Base-by-base conservation (phyloP, 2,113 vertebrate species). In the Alexandromys fortis region DNA sequence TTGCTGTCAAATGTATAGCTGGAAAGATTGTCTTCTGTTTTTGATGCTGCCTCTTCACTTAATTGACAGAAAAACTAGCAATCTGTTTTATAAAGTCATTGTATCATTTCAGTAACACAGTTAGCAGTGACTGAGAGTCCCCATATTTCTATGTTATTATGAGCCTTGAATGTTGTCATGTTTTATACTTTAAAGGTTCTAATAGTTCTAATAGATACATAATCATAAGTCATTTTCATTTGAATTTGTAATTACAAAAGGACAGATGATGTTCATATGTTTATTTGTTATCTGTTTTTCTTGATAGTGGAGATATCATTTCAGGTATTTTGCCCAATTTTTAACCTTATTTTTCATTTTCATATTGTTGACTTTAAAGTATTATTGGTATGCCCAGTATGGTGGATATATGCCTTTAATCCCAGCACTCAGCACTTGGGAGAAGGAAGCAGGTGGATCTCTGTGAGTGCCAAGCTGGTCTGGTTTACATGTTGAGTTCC, bases 291-390 rank as follows among this genome's bases (percentile, higher is more conserved):
- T 88, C 22, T 55, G 8, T n/a, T 28, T 88, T 77, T 87, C 14
- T 92, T 90, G 70, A 82, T 76, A 81, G 75, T 17, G 33, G 28
- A 30, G 0, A 3, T 49, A 11, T 33, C 24, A 28, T 5, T 67
- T 86, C 42, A 33, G 33, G 38, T 47, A 67, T 86, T 63, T 86
- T 16, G 6, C 42, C 42, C 28, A 55, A 83, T 94, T 94, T 26
- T 95, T 83, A 38, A 73, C 67, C 86, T n/a, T 10, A 7, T 61
- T 90, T 26, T 52, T 96, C 67, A 38, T 72, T 94, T n/a, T 96
- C 65, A n/a, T 70, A 86, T 86, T 94, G 63, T 86, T 94, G n/a
- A 85, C 24, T 73, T 94, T 79, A 77, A 81, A 86, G 26, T 28
- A 16, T 78, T 94, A 52, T 55, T 77, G 7, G 35, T 78, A 73